Base-by-base conservation (phyloP, 2,888 invertebrate genomes). In the Polia nebulosa region DNA sequence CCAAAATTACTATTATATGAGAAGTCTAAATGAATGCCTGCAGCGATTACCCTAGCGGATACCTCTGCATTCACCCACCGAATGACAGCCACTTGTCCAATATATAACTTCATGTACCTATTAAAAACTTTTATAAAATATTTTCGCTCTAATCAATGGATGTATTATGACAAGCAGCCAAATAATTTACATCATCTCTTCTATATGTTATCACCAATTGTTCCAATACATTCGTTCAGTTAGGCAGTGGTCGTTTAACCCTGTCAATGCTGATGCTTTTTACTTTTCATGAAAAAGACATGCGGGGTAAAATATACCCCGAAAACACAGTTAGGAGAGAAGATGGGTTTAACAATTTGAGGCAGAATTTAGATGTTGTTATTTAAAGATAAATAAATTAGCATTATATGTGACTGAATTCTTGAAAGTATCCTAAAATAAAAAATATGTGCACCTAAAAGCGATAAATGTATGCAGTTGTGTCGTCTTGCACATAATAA, bases 81-180 rank as follows among this genome's bases (percentile, higher is more conserved):
- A 58, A 69, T 76, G 77, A 51, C 22, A 20, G 8, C 8, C 5
- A 41, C 1, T 41, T 41, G 39, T 44, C 20, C 27, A 58, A 47
- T 53, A 62, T n/a, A n/a, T n/a, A n/a, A n/a, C n/a, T n/a, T n/a
- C n/a, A n/a, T n/a, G n/a, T n/a, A n/a, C n/a, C n/a, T n/a, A 25
- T 72, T 49, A 27, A 9, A 25, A 32, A 51, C 8, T 9, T 44
- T 65, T 67, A 51, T 80, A 73, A 63, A 78, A 75, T 90, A 87
- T 90, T 91, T 88, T 89, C 81, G 41, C 84, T 88, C 89, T 91
- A 90, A 89, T 94, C 91, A 94, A 94, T 94, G 89, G 87, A 51
- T 25, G 51, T 93, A 91, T 95, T 94, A 92, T 91, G 87, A 87
- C 79, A 88, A 86, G 80, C 87, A 84, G 78, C 83, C 83, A 82